These are phyloP conservation scores for Gobionotothen gibberifrons DNA, from an alignment of 2,797 vertebrate genomes.

Conservation along the genomic window DNA sequence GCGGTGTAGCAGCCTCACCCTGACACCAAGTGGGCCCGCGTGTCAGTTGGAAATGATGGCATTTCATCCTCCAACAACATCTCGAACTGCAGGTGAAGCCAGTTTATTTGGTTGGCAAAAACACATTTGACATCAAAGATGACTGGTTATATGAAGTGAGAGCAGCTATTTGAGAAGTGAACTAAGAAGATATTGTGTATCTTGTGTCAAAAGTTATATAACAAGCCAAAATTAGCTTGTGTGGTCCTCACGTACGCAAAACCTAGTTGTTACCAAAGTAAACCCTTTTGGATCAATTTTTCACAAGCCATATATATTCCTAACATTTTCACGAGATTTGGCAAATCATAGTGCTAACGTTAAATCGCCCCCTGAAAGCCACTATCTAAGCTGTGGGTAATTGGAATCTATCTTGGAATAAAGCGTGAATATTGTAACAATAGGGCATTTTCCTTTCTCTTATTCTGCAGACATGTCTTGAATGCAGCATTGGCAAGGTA, in stretches of 20 bases:
- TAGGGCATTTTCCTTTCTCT: background rate
- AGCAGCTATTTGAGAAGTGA: background rate
- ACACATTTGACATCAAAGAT: background rate
- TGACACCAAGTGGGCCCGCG: constrained; percentile 29
- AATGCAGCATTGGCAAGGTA: background rate
- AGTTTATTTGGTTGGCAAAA: constrained; percentile 4
- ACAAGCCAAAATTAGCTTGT: no score
- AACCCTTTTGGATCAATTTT: no score
- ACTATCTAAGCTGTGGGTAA: background rate
- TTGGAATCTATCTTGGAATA: background rate
- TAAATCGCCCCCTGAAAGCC: background rate
- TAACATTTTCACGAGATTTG: no score
- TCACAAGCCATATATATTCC: no score
- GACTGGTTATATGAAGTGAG: background rate
- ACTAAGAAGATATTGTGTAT: no score
- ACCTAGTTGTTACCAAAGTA: no score
- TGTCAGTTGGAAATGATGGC: constrained; percentile 31
- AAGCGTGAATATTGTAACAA: background rate
- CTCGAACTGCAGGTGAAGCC: constrained; percentile 22
- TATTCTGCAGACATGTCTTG: background rate
- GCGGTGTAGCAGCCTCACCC: constrained; percentile 28
- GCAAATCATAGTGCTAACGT: no score
- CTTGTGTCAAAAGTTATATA: no score
- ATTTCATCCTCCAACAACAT: constrained; percentile 38
- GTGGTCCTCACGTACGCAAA: no score